These are phyloP conservation scores for Eutrigla gurnardus DNA, from an alignment of 2,797 vertebrate species.

Conservation along the genomic window DNA sequence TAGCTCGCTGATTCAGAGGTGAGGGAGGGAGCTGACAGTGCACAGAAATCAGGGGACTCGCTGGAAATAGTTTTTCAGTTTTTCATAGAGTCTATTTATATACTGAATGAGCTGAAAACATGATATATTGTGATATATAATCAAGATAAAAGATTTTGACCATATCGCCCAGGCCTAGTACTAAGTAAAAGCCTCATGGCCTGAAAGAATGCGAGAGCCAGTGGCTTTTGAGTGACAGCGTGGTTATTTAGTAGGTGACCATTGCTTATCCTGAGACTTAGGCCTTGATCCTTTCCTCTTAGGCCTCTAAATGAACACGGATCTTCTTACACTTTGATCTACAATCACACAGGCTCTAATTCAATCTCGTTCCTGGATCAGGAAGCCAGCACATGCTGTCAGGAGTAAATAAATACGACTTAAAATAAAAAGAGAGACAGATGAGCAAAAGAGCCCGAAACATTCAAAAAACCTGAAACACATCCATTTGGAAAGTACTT, in stretches of 20 bases:
- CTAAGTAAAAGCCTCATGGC: constrained; percentile 9
- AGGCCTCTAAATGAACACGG: constrained; percentile 63
- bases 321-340: constrained; percentile 74
- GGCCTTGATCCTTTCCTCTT: constrained; percentile 64
- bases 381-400: constrained; percentile 61
- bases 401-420: constrained; percentile 70
- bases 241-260: constrained; percentile 75
- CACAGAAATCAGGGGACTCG: constrained; percentile 18
- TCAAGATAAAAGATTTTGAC: too few relatives aligned
- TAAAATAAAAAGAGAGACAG: constrained; percentile 38
- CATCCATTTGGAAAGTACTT: constrained; percentile 63
- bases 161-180: too few relatives aligned
- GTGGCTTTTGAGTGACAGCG: constrained; percentile 63
- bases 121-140: too few relatives aligned
- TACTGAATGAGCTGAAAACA: too few relatives aligned
- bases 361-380: constrained; percentile 68
- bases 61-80: constrained; percentile 31
- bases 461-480: constrained; percentile 47
- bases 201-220: constrained; percentile 13
- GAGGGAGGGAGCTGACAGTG: constrained; percentile 21
- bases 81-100: too few relatives aligned
- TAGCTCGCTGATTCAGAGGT: constrained; percentile 31
- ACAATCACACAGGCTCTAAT: constrained; percentile 62
- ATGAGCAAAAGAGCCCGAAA: constrained; percentile 45
- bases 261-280: constrained; percentile 72